Base-by-base conservation (phyloP, 2,888 invertebrate genomes). In the Nomada ruficornis region DNA sequence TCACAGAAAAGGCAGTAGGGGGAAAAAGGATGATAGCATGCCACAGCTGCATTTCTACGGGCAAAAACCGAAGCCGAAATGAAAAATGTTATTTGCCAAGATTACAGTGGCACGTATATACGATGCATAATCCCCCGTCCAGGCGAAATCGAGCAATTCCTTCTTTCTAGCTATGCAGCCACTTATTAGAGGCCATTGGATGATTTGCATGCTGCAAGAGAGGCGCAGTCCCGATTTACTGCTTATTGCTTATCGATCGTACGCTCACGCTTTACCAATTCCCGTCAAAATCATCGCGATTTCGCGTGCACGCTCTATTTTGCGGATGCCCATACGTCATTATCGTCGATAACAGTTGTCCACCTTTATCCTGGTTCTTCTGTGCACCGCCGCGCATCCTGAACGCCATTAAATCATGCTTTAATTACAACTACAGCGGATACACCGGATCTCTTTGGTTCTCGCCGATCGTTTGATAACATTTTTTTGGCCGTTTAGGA, bases 161-260 rank as follows among this genome's bases (percentile, higher is more conserved):
- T 73, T 64, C 54, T 74, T 82, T 76, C 76, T 77, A 63, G 57
- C 54, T 79, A 65, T 82, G 75, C 70, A 74, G 73, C 54, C 83
- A 79, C 77, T 82, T 81, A 79, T 86, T 86, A 69, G 69, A 63
- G 79, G 57, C 63, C 75, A 50, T 72, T 70, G 76, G 65, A 82
- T 69, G 83, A 89, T 90, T 88, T 87, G 85, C 90, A 88, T 90
- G 88, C 88, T 77, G 81, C 85, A 74, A 70, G 86, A 89, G 88
- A 86, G 84, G 85, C 82, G 80, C 85, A 84, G 82, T 87, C 88
- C 89, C 90, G 89, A 91, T 92, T 92, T 91, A 92, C 90, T 87
- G 91, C 90, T 92, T 92, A 92, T 92, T 91, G 90, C 91, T 82
- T 88, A 88, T 88, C 85, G 88, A 88, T 86, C 82, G 68, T 7